Evolutionary conservation across 2,113 vertebrate genomes (phyloP), one percentile per base, ranked within the genome.

Genomic region (Eupsittula cactorum): DNA sequence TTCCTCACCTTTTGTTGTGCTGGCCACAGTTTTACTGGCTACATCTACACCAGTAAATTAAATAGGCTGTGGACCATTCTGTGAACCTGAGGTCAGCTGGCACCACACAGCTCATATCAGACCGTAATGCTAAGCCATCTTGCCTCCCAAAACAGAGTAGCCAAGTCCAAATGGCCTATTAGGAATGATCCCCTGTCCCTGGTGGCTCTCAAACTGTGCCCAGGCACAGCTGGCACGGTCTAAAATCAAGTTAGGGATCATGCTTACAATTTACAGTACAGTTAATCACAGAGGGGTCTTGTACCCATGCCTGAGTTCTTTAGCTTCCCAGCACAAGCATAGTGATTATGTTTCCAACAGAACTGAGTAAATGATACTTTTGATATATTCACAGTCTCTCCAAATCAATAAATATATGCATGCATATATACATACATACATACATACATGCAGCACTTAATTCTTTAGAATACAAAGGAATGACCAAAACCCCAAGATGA

Each of bases 31-130:
- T 94, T n/a, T 78, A 39, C 46, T 78, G 86, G 46, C 46, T 93
- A 37, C 64, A 44, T 81, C 35, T 39, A 82, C 68, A 84, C 18
- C 47, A 76, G 55, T 60, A 52, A 95, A 89, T 82, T 84, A 76
- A 91, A 91, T 27, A 25, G 70, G 21, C 35, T 53, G 65, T 52
- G 65, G 81, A 87, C 89, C 62, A 35, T 75, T 84, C 77, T 6
- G 4, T 18, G 65, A 73, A 91, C 55, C 47, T 52, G 52, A 82
- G 47, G 81, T 89, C 95, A 96, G 89, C 84, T 96, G 94, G 95
- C 91, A 92, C 44, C 10, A 11, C 46, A 42, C 6, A 64, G 55
- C 35, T 64, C 15, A 5, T 64, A 27, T 7, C 57, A 46, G 74
- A 62, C 44, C 33, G 14, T 39, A 62, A 33, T 87, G 42, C 57